These are phyloP conservation scores for Pampusana beccarii DNA, from an alignment of 2,113 vertebrate genomes.

Conservation along the genomic window DNA sequence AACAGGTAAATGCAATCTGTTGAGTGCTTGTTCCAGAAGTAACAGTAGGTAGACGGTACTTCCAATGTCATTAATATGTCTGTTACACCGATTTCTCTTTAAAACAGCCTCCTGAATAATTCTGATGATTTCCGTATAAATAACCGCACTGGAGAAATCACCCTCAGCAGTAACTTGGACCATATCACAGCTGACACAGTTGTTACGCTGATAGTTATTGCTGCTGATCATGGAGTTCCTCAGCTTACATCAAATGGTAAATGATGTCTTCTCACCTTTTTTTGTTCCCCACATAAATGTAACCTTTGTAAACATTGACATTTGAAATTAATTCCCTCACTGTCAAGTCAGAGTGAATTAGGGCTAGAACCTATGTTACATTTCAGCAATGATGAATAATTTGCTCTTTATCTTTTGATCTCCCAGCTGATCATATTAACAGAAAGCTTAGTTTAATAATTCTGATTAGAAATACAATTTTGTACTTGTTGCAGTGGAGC, in stretches of 20 bases:
- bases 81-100: neutral
- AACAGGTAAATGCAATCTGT: neutral
- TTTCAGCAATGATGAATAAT: neutral
- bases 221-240: slow-evolving; percentile 75
- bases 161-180: slow-evolving; percentile 62
- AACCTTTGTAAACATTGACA: neutral
- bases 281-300: fast-evolving
- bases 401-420: neutral
- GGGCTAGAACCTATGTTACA: neutral
- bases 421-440: neutral
- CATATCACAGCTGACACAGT: slow-evolving; percentile 62
- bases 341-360: neutral
- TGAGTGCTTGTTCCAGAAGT: neutral
- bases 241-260: slow-evolving; percentile 74
- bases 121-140: slow-evolving; percentile 72
- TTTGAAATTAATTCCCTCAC: neutral
- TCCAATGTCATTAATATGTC: neutral
- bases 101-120: slow-evolving; percentile 66
- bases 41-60: neutral
- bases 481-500: neutral
- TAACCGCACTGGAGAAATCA: slow-evolving; percentile 71
- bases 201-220: slow-evolving; percentile 66
- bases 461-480: neutral
- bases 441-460: neutral
- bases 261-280: neutral